Evolutionary conservation across 2,888 invertebrate species (phyloP).

Genomic region (Melanostoma scalare): DNA sequence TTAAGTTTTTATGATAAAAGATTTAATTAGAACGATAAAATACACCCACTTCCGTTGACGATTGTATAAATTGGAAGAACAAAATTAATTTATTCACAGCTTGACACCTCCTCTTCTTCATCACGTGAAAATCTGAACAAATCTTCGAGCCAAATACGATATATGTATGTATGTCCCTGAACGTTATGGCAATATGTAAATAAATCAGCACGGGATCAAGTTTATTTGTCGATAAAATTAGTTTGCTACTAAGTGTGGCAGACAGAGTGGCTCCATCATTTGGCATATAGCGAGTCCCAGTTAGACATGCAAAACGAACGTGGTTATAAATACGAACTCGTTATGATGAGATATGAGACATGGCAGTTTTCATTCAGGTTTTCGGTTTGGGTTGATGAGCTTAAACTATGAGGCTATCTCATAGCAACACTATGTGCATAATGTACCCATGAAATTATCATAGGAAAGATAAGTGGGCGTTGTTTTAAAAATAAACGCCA

Average conservation of each 20-base stretch:
- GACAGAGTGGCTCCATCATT: conserved; percentile 39
- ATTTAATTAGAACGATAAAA: conserved; percentile 12
- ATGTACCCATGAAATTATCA: not conserved
- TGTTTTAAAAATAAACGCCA: not conserved
- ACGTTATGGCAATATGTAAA: conserved; percentile 30
- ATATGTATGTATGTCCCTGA: conserved; percentile 6
- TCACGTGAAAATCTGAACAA: conserved; percentile 9
- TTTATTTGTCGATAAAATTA: conserved; percentile 44
- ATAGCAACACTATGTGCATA: not conserved
- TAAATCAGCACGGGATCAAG: conserved; percentile 23
- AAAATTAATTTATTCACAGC: conserved; percentile 31
- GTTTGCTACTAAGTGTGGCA: conserved; percentile 39
- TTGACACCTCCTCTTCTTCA: conserved; percentile 17
- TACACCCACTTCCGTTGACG: not conserved
- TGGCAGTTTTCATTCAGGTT: too few relatives aligned
- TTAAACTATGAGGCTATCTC: not conserved
- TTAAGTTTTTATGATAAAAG: conserved; percentile 28
- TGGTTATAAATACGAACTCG: conserved; percentile 4
- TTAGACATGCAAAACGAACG: conserved; percentile 7
- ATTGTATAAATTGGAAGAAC: not conserved
- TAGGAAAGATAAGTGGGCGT: not conserved
- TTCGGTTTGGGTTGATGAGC: too few relatives aligned
- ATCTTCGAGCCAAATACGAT: not conserved
- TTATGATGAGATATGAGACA: not conserved
- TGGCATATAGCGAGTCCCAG: not conserved